Evolutionary conservation across 2,888 invertebrate genomes (phyloP).

Genomic region (Diaphora mendica): DNA sequence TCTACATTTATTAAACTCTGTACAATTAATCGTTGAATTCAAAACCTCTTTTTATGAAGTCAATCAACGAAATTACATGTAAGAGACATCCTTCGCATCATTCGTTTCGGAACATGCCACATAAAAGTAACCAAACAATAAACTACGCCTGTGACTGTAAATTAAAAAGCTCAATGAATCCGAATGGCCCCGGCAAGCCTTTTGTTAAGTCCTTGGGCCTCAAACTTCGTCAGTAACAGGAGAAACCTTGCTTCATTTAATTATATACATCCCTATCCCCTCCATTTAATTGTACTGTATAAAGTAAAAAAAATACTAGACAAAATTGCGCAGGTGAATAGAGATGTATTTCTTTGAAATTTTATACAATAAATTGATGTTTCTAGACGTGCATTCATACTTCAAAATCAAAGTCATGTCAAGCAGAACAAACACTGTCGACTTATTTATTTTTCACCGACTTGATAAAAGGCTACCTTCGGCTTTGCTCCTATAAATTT

Average conservation of each 20-base stretch:
- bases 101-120: neutral
- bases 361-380: no score
- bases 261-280: neutral
- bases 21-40: neutral
- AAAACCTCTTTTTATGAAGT: neutral
- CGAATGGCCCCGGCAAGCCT: neutral
- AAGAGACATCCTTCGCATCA: neutral
- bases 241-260: neutral
- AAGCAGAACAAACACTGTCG: neutral
- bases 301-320: neutral
- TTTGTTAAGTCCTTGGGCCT: conserved; percentile 1
- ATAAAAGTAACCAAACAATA: neutral
- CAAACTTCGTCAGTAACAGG: neutral
- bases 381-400: no score
- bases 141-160: neutral
- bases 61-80: neutral
- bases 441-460: neutral
- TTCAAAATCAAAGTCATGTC: neutral
- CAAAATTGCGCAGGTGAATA: conserved; percentile 4
- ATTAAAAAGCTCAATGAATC: neutral
- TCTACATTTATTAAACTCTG: neutral
- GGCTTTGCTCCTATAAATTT: no score
- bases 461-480: no score
- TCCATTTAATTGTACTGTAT: neutral
- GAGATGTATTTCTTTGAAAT: conserved; percentile 5